Evolutionary conservation across 2,888 invertebrate genomes (phyloP), one percentile per base, ranked within the genome.

Genomic region (Polia nebulosa): DNA sequence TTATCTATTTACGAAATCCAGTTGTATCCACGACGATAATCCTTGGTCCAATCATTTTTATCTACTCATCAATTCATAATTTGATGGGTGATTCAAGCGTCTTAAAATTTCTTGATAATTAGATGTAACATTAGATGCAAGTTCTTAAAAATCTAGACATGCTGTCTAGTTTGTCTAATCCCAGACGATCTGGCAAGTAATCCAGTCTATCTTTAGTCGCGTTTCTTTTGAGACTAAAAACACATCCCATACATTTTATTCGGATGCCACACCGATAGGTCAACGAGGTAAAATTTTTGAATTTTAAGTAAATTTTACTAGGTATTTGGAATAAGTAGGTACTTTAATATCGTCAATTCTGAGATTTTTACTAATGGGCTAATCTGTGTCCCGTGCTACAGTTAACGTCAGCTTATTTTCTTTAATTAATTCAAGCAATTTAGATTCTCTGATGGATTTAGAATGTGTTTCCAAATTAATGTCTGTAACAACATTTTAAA

Each of bases 181-280:
- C 51, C 71, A 68, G 68, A 72, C 45, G 17, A 63, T 80, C 77
- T 80, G 81, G 78, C 84, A 81, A 22, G 61, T 49, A 51, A 66
- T 20, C 15, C 29, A 32, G 49, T 75, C 75, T 81, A 83, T 83
- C 49, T 76, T 81, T 78, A 81, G 70, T 67, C 41, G 13, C 29
- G 49, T 72, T 81, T 75, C 56, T 70, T 72, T 78, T 68, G n/a
- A 25, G 58, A 72, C 36, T 61, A 20, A 65, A 57, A 66, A 56
- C 55, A 44, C 13, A 44, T 65, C 55, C 32, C 65, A 17, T n/a
- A 51, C 9, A 45, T 27, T 63, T 66, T 65, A 66, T 72, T 62
- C 25, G 9, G 11, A 52, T 8, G 11, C 15, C 11, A 15, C 13
- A n/a, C 39, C 39, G 36, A 34, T 44, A 32, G 39, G 20, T 52